Evolutionary conservation across 2,888 invertebrate genomes (phyloP).

Genomic region (Abrostola triplasia): DNA sequence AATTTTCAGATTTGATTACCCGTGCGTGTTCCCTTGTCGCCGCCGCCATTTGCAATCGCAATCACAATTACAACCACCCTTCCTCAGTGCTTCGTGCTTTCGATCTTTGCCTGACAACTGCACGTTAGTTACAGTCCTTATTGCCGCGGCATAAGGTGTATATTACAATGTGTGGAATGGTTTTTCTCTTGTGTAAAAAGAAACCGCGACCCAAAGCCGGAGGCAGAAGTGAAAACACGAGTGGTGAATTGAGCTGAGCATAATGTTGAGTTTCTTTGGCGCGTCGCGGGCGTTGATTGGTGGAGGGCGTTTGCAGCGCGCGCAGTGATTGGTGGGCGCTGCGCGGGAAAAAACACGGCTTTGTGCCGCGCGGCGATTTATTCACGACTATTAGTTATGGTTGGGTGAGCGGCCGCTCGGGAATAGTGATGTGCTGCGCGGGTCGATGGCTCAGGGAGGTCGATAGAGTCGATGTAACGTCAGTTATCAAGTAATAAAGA

Average conservation of each 20-base stretch:
- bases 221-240: constrained; percentile 77
- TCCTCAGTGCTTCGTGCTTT: constrained; percentile 46
- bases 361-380: constrained; percentile 82
- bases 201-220: constrained; percentile 77
- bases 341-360: constrained; percentile 76
- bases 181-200: constrained; percentile 58
- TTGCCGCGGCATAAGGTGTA: constrained; percentile 55
- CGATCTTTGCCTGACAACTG: constrained; percentile 18
- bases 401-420: constrained; percentile 74
- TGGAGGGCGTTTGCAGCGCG: constrained; percentile 63
- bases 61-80: constrained; percentile 75
- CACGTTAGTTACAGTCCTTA: constrained; percentile 15
- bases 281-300: constrained; percentile 76
- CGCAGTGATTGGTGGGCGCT: constrained; percentile 75
- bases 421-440: constrained; percentile 62
- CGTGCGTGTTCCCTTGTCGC: constrained; percentile 67
- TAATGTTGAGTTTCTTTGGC: constrained; percentile 83
- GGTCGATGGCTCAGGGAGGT: constrained; percentile 18
- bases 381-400: constrained; percentile 87
- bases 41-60: constrained; percentile 85
- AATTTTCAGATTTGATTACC: constrained; percentile 78
- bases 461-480: background rate
- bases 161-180: constrained; percentile 51
- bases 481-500: no score
- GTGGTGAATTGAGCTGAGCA: constrained; percentile 75